Percentiles rank a stretch among this genome's conserved stretches.
Conservation (phyloP, 2,113 vertebrate genomes). For the Noturus placidus region DNA sequence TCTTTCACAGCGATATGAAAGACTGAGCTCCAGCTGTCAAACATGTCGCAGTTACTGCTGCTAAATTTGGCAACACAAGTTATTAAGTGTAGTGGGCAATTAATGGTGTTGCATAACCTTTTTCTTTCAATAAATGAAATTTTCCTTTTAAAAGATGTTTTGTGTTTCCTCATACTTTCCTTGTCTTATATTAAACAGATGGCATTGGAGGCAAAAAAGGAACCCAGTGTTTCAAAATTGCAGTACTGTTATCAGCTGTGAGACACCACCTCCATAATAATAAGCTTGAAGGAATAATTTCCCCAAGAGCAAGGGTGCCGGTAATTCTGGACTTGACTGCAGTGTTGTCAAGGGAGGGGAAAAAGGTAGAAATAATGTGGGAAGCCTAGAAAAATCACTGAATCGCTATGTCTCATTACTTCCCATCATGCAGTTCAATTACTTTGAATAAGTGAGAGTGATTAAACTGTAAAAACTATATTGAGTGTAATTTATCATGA, state of each 20-base stretch:
- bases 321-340: neutral
- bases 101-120: neutral
- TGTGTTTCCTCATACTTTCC: neutral
- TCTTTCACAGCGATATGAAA: neutral
- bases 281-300: neutral
- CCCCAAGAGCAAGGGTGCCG: neutral
- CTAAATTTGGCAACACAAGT: neutral
- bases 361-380: constrained; percentile 2
- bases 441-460: constrained; percentile 22
- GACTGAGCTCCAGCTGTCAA: neutral
- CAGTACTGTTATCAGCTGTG: neutral
- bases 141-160: neutral
- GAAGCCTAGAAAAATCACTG: constrained; percentile 4
- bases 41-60: neutral
- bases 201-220: neutral
- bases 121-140: neutral
- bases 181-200: neutral
- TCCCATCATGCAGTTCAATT: constrained; percentile 27
- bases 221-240: neutral
- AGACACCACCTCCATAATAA: neutral
- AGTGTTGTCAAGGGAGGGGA: too few relatives aligned
- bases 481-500: neutral
- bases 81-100: neutral
- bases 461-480: constrained; percentile 13
- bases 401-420: constrained; percentile 25